Conservation (phyloP, 2,888 invertebrate genomes). For the Monochamus alternatus region DNA sequence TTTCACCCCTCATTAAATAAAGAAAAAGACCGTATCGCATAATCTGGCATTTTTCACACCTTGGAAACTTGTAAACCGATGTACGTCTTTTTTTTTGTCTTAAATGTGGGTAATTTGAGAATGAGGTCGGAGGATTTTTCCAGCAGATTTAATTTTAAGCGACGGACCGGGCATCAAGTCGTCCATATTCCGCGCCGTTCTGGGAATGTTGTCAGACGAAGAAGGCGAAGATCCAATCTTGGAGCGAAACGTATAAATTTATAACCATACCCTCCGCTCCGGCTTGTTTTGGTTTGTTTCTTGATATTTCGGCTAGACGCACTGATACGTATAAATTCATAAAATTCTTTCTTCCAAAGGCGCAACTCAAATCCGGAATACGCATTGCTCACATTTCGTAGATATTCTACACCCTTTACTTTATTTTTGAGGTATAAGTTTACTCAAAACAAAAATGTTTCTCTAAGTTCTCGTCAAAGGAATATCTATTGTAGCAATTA, state of each 20-base stretch:
- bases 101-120: conserved; percentile 32
- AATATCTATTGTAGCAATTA: no score
- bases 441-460: no score
- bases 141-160: conserved; percentile 31
- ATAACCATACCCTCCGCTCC: neutral
- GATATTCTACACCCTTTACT: no score
- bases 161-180: conserved; percentile 1
- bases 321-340: neutral
- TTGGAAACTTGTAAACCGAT: conserved; percentile 25
- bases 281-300: conserved; percentile 4
- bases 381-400: no score
- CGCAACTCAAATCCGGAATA: no score
- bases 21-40: conserved; percentile 32
- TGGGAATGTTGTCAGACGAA: conserved; percentile 27
- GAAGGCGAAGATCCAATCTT: conserved; percentile 25
- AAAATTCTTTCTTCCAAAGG: neutral
- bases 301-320: neutral
- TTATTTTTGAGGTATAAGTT: no score
- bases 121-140: conserved; percentile 22
- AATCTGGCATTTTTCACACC: conserved; percentile 37
- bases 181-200: conserved; percentile 15
- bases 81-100: conserved; percentile 14
- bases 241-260: conserved; percentile 11
- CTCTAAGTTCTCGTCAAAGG: no score
- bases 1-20: conserved; percentile 27